Conservation (phyloP, 2,113 vertebrate genomes). For the Prinia subflava region DNA sequence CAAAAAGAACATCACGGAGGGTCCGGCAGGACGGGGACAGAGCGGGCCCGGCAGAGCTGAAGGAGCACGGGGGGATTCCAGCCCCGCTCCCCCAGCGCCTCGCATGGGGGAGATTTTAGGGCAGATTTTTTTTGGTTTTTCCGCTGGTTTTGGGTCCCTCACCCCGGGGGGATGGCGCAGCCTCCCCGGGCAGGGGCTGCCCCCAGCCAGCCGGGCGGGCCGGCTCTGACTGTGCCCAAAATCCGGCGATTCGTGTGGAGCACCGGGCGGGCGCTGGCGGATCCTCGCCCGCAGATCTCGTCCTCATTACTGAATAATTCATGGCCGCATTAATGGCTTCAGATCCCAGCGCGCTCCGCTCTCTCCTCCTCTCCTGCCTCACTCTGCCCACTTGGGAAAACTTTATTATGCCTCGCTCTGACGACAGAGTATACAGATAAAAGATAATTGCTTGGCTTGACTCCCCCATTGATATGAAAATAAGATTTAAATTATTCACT, state of each 20-base stretch:
- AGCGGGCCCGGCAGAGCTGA: constrained; percentile 70
- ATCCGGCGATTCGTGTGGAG: constrained; percentile 36
- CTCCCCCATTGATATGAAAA: constrained; percentile 87
- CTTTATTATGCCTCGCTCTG: constrained; percentile 90
- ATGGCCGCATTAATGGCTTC: constrained; percentile 83
- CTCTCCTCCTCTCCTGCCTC: constrained; percentile 66
- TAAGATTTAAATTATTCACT: constrained; percentile 86
- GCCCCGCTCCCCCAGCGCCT: background rate
- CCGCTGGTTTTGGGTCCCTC: background rate
- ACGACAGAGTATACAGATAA: constrained; percentile 91
- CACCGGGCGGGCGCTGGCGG: constrained; percentile 6
- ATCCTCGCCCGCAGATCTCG: constrained; percentile 77
- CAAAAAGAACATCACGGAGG: constrained; percentile 70
- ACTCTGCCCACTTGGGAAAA: constrained; percentile 83
- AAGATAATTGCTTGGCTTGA: constrained; percentile 98
- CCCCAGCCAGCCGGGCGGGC: constrained; percentile 20
- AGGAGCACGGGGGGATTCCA: constrained; percentile 79
- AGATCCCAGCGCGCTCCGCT: constrained; percentile 75
- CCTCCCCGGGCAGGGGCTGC: background rate
- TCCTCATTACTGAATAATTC: constrained; percentile 91
- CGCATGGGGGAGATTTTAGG: background rate
- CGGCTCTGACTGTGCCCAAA: constrained; percentile 76
- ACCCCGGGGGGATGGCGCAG: rapidly evolving
- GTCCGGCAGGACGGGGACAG: constrained; percentile 68
- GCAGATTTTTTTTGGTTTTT: background rate